phyloP scores from a whole-genome alignment of 2,797 vertebrate genomes.

The Gambusia yucatana region DNA sequence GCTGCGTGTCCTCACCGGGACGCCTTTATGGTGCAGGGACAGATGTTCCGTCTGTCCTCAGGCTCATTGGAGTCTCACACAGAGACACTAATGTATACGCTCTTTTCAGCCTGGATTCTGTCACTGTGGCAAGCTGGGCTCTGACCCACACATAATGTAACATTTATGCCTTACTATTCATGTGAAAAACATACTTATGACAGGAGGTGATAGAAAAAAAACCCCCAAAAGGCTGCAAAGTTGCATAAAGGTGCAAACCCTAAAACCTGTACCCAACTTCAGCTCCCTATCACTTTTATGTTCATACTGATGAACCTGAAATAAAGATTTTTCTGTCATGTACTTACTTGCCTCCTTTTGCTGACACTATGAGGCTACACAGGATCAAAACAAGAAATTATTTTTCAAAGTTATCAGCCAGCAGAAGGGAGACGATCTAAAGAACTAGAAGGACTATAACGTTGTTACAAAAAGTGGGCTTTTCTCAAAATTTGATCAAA shows the following conservation, averaged over 20 bases:
- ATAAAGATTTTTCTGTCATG: neutral
- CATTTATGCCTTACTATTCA: neutral
- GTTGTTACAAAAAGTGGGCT: neutral
- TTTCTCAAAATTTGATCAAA: neutral
- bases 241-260: neutral
- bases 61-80: conserved; percentile 28
- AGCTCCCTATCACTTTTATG: neutral
- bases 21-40: neutral
- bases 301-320: neutral
- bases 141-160: conserved; percentile 20
- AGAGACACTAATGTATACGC: conserved; percentile 21
- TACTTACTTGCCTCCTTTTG: neutral
- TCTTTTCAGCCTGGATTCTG: conserved; percentile 24
- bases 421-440: neutral
- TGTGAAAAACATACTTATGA: neutral
- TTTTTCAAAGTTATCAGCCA: neutral
- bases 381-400: neutral
- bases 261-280: neutral
- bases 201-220: neutral
- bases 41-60: conserved; percentile 19
- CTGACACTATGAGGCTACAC: neutral
- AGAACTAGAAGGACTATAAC: neutral
- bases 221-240: neutral
- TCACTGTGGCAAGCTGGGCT: conserved; percentile 23
- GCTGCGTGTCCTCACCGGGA: conserved; percentile 7